Evolutionary conservation across 2,113 vertebrate species (phyloP).

Genomic region (Tauraco erythrolophus): DNA sequence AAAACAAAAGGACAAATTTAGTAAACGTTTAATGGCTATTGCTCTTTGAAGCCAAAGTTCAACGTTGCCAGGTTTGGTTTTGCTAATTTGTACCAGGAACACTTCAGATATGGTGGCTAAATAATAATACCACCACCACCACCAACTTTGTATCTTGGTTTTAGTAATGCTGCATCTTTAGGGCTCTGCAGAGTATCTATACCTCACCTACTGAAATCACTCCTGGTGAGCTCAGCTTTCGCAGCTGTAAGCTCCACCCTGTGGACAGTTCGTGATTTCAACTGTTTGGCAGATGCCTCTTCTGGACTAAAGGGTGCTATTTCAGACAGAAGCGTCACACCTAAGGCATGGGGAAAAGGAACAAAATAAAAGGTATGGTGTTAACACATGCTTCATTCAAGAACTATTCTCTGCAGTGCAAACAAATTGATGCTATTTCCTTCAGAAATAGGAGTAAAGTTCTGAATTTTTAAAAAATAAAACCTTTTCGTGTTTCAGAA

Average conservation of each 20-base stretch:
- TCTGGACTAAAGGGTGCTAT: not conserved
- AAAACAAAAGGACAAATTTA: not conserved
- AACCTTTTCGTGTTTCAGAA: not conserved
- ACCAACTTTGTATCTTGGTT: not conserved
- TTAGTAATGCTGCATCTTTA: not conserved
- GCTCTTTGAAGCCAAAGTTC: not conserved
- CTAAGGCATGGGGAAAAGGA: not conserved
- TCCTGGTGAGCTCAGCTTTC: not conserved
- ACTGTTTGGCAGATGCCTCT: not conserved
- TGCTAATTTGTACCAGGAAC: not conserved
- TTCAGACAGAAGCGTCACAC: not conserved
- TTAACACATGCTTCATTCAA: not conserved
- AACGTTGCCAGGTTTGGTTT: not conserved
- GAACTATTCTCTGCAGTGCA: not conserved
- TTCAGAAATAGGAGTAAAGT: not conserved
- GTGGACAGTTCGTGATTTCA: slow-evolving; percentile 26
- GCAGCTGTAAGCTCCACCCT: slow-evolving; percentile 56
- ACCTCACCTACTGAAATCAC: not conserved
- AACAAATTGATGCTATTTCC: not conserved
- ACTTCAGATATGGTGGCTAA: not conserved
- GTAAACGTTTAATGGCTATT: not conserved
- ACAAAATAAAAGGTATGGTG: not conserved
- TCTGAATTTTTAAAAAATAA: not conserved
- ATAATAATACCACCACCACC: not conserved
- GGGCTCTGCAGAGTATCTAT: not conserved